These are phyloP conservation scores for Danaus plexippus DNA, from an alignment of 1,140 invertebrate genomes.

Conservation along the genomic window DNA sequence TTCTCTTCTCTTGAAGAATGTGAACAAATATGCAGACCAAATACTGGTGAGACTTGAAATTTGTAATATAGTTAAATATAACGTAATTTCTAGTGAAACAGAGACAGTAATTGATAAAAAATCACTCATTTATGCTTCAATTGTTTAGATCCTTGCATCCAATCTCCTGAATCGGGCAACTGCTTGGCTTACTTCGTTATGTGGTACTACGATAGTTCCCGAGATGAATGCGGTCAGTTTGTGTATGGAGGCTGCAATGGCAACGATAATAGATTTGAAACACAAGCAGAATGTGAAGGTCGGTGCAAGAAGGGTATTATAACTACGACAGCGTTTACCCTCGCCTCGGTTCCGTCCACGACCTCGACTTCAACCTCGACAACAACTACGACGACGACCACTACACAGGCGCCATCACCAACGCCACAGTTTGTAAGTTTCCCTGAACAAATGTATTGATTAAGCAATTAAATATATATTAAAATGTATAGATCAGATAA, in stretches of 20 bases:
- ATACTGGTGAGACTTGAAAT: conserved; percentile 20
- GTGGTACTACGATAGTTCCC: conserved; percentile 82
- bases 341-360: neutral
- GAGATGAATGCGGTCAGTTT: conserved; percentile 78
- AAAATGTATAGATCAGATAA: neutral
- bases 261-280: conserved; percentile 79
- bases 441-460: no score
- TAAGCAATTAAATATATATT: neutral
- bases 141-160: conserved; percentile 73
- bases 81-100: neutral
- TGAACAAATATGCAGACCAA: conserved; percentile 72
- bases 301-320: conserved; percentile 29
- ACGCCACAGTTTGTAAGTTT: neutral
- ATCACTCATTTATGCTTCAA: no score
- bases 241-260: conserved; percentile 87
- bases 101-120: no score
- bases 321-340: conserved; percentile 8
- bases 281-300: conserved; percentile 37
- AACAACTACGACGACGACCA: conserved; percentile 12
- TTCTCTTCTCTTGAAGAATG: conserved; percentile 80
- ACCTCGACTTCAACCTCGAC: conserved; percentile 8
- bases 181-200: conserved; percentile 77
- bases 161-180: conserved; percentile 78
- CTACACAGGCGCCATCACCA: conserved; percentile 12
- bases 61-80: conserved; percentile 7